These are phyloP conservation scores for Shinisaurus crocodilurus DNA, from an alignment of 2,113 vertebrate genomes.

Conservation along the genomic window DNA sequence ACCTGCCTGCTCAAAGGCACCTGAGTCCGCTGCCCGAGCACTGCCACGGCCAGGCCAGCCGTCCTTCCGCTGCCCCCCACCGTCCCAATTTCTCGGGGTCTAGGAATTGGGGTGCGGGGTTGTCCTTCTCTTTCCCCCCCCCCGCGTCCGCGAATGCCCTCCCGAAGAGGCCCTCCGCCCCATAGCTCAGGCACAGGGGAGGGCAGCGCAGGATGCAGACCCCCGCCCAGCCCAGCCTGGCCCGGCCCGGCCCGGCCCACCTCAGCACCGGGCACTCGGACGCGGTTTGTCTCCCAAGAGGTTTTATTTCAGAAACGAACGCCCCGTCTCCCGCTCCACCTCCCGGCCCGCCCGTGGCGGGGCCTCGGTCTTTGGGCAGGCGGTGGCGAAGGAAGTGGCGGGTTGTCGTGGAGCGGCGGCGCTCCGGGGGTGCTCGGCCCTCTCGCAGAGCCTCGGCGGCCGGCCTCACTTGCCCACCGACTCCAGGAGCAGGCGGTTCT, in stretches of 20 bases:
- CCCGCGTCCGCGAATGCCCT: too few species aligned
- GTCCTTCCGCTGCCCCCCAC: too few species aligned
- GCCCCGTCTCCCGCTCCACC: neutral
- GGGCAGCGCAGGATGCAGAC: neutral
- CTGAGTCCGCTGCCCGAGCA: too few species aligned
- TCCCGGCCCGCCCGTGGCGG: too few species aligned
- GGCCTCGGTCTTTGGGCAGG: neutral
- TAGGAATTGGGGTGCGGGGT: too few species aligned
- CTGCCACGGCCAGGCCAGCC: too few species aligned
- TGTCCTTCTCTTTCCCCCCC: too few species aligned
- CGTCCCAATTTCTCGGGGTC: too few species aligned
- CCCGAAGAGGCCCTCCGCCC: neutral
- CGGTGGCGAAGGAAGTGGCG: neutral
- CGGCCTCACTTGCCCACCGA: slow-evolving; percentile 87
- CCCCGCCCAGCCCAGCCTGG: neutral
- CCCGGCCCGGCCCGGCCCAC: neutral
- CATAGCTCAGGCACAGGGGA: neutral
- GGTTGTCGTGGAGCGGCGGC: too few species aligned
- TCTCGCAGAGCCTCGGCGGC: neutral
- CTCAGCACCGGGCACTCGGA: neutral
- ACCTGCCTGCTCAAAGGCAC: too few species aligned
- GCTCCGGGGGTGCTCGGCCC: neutral
- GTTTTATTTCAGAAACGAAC: neutral
- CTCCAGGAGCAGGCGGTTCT: slow-evolving; percentile 90
- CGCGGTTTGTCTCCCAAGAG: neutral